Base-by-base conservation (phyloP, 1,140 invertebrate genomes). In the Heliconius melpomene region DNA sequence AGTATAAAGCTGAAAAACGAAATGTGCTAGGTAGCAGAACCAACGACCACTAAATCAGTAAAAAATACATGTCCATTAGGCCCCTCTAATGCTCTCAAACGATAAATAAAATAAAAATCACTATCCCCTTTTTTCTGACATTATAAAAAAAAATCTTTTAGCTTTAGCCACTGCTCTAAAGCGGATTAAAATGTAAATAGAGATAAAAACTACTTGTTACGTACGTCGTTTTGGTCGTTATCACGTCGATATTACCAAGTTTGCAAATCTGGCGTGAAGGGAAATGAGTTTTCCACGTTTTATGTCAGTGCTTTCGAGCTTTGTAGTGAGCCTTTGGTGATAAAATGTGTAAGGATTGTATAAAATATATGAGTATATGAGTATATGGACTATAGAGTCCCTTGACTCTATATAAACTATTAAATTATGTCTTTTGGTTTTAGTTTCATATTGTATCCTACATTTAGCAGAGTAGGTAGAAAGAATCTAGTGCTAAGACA, bases 211-310 rank as follows among this genome's bases (percentile, higher is more conserved):
- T 54, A 23, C 6, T 60, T 75, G 40, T 50, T 36, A 80, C 50
- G 46, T 75, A 74, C n/a, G 36, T 79, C 57, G 23, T 79, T 84
- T 79, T 73, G 11, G 54, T 29, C 11, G 29, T 78, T 40, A 36
- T 50, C 36, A 66, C 20, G 40, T 71, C 46, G 75, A 73, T 70
- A 74, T 78, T 79, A 79, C 66, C 73, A 82, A 76, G 70, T 81
- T 81, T 77, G 79, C 54, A 71, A 80, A 72, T 70, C 75, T 74
- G 72, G 66, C 74, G 75, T 70, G 11, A 74, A 74, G 77, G 80
- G 80, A 78, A 82, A 82, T 32, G 38, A 73, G 40, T 78, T 78
- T 73, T 57, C 52, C 29, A n/a, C 20, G n/a, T 20, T 60, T 60
- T 60, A 60, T 60, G 60, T 26, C 26, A 23, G 23, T 29, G 5